Evolutionary conservation across 2,888 invertebrate genomes (phyloP).

Genomic region (Nymphalis c-album): DNA sequence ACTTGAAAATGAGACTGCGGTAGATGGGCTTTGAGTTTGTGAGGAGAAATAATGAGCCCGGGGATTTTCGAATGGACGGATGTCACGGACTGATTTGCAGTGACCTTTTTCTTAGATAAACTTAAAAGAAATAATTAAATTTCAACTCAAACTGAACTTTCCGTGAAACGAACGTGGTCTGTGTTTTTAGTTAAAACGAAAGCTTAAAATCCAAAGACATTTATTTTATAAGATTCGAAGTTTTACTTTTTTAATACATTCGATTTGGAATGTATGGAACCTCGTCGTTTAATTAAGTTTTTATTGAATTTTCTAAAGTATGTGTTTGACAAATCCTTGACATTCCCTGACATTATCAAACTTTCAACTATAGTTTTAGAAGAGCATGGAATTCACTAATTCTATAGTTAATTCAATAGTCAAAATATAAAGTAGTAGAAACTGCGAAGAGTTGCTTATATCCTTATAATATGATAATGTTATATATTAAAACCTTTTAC

Average conservation of each 20-base stretch:
- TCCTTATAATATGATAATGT: too few relatives aligned
- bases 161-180: slow-evolving; percentile 8
- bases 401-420: too few relatives aligned
- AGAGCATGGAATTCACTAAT: too few relatives aligned
- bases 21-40: slow-evolving; percentile 20
- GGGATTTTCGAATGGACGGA: slow-evolving; percentile 15
- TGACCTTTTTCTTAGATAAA: slow-evolving; percentile 22
- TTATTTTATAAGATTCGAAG: background rate
- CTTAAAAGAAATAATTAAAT: slow-evolving; percentile 19
- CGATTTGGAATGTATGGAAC: background rate
- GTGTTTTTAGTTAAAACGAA: background rate
- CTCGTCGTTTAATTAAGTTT: background rate
- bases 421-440: too few relatives aligned
- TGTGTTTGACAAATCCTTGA: background rate
- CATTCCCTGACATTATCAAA: too few relatives aligned
- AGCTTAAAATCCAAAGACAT: background rate
- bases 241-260: background rate
- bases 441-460: too few relatives aligned
- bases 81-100: slow-evolving; percentile 16
- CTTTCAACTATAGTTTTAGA: too few relatives aligned
- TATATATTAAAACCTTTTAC: too few relatives aligned
- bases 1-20: slow-evolving; percentile 33
- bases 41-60: slow-evolving; percentile 29
- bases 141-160: slow-evolving; percentile 11
- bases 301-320: too few relatives aligned